These are phyloP conservation scores for Sarcophilus harrisii DNA, from an alignment of 2,797 vertebrate genomes.

Conservation along the genomic window DNA sequence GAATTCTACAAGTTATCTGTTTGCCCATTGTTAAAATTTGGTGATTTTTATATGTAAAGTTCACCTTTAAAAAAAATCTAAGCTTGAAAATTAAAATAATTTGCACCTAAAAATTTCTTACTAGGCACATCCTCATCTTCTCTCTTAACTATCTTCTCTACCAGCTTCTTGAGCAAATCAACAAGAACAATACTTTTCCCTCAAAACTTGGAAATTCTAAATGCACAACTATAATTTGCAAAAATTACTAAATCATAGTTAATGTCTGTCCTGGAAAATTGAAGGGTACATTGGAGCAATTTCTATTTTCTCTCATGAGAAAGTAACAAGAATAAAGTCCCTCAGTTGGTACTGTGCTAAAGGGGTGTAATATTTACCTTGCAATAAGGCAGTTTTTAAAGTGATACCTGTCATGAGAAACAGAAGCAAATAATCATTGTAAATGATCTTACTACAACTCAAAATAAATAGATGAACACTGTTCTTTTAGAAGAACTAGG, in stretches of 20 bases:
- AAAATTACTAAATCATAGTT: slow-evolving; percentile 78
- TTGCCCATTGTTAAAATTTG: slow-evolving; percentile 7
- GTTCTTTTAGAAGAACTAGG: background rate
- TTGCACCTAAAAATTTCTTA: background rate
- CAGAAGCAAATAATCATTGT: slow-evolving; percentile 77
- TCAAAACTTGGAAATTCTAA: slow-evolving; percentile 74
- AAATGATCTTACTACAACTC: slow-evolving; percentile 77
- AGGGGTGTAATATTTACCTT: slow-evolving; percentile 75
- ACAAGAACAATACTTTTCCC: slow-evolving; percentile 66
- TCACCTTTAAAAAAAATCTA: slow-evolving; percentile 20
- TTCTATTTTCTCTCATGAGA: slow-evolving; percentile 87
- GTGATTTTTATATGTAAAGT: slow-evolving; percentile 45
- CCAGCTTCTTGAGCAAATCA: slow-evolving; percentile 55
- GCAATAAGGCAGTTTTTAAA: slow-evolving; percentile 78
- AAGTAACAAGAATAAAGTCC: slow-evolving; percentile 83
- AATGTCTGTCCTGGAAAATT: slow-evolving; percentile 85
- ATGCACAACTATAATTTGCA: slow-evolving; percentile 81
- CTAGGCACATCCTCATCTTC: slow-evolving; percentile 18
- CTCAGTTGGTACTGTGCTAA: slow-evolving; percentile 84
- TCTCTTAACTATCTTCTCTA: slow-evolving; percentile 37
- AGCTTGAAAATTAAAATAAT: slow-evolving; percentile 26
- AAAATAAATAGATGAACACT: background rate
- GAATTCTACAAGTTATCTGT: slow-evolving; percentile 49
- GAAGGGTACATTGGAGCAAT: slow-evolving; percentile 88
- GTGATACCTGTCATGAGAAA: slow-evolving; percentile 80